phyloP scores from a whole-genome alignment of 1,140 invertebrate genomes.

The Drosophila rufa region DNA sequence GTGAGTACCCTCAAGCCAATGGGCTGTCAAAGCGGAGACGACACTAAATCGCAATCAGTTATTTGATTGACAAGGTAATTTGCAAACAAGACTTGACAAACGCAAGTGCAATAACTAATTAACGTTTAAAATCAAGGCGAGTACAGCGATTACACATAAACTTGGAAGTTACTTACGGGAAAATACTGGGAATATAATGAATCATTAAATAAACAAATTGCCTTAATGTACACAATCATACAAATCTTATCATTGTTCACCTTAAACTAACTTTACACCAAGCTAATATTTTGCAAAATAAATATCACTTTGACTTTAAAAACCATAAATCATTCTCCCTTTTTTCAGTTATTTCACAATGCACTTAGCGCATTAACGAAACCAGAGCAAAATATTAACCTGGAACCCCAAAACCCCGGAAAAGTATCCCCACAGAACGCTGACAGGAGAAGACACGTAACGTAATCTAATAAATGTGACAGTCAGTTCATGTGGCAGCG shows the following conservation, averaged over 20 bases:
- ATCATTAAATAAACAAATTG: too few species aligned
- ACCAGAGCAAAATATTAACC: constrained; percentile 6
- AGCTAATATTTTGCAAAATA: constrained; percentile 1
- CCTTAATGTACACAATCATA: not conserved
- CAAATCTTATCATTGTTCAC: not conserved
- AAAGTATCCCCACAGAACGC: constrained; percentile 7
- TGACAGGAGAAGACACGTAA: constrained; percentile 27
- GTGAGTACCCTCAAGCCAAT: constrained; percentile 7
- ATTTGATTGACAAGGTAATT: constrained; percentile 20
- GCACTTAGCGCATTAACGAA: constrained; percentile 29
- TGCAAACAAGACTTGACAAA: constrained; percentile 20
- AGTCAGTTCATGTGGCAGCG: constrained; percentile 44
- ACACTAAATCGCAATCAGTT: constrained; percentile 14
- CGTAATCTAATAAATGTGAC: constrained; percentile 48
- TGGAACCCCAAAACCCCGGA: constrained; percentile 3
- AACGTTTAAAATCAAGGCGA: constrained; percentile 2
- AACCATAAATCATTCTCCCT: constrained; percentile 18
- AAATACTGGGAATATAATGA: not conserved
- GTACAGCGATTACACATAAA: not conserved
- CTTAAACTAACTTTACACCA: not conserved
- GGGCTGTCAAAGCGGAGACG: constrained; percentile 5
- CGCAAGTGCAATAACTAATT: constrained; percentile 14
- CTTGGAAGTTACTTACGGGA: too few species aligned
- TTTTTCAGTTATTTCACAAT: constrained; percentile 18
- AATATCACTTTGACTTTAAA: not conserved